Conservation (phyloP, 2,888 invertebrate genomes). For the Polyommatus icarus region DNA sequence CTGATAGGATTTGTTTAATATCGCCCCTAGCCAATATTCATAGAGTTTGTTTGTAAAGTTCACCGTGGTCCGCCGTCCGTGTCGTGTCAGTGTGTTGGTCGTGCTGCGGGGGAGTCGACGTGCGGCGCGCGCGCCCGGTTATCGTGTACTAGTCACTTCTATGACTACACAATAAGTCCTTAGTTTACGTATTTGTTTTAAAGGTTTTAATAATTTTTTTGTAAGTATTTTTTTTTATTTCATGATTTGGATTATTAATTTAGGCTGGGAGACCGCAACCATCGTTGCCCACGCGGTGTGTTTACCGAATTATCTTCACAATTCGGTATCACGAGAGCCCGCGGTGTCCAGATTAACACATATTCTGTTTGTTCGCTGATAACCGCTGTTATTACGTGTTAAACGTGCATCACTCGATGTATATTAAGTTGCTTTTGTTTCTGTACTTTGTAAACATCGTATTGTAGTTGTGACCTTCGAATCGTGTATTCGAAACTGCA, state of each 20-base stretch:
- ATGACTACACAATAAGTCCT: constrained; percentile 42
- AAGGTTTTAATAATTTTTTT: background rate
- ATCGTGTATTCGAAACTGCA: background rate
- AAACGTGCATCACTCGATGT: background rate
- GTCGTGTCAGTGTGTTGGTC: constrained; percentile 44
- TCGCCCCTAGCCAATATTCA: constrained; percentile 23
- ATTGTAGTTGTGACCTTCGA: background rate
- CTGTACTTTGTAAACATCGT: background rate
- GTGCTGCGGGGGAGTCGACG: constrained; percentile 43
- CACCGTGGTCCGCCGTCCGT: constrained; percentile 28
- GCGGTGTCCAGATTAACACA: constrained; percentile 10
- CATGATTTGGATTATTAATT: background rate
- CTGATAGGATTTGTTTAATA: constrained; percentile 16
- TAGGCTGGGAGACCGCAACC: background rate
- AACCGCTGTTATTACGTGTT: constrained; percentile 4
- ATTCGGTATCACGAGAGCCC: constrained; percentile 18
- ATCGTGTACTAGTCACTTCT: constrained; percentile 55
- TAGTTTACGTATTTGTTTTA: background rate
- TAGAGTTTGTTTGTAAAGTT: constrained; percentile 40
- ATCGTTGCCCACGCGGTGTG: constrained; percentile 8
- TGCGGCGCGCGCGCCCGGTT: constrained; percentile 52
- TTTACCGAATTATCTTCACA: constrained; percentile 17
- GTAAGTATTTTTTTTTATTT: constrained; percentile 21
- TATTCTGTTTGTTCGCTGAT: constrained; percentile 13
- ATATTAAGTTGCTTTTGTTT: background rate